Conservation (phyloP, 92 coral and sea anemone species). For the Blastomussa wellsi region DNA sequence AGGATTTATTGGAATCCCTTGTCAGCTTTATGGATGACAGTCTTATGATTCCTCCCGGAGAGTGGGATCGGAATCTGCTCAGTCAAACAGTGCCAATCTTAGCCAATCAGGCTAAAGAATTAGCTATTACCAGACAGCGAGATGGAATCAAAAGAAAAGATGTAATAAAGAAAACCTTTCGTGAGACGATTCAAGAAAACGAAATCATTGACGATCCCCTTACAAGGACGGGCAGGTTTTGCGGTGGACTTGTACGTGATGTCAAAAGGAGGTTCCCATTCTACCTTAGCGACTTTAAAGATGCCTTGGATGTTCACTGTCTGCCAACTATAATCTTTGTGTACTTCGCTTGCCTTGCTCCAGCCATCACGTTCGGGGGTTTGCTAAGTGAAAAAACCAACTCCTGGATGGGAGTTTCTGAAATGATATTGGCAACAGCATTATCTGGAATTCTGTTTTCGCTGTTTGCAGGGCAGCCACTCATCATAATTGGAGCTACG, state of each 20-base stretch:
- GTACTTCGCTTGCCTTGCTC: conserved; percentile 95
- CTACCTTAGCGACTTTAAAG: conserved; percentile 85
- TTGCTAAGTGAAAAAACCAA: conserved; percentile 82
- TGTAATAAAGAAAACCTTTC: conserved; percentile 2
- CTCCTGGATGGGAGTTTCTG: conserved; percentile 98
- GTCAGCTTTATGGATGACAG: conserved; percentile 75
- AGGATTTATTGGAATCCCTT: conserved; percentile 68
- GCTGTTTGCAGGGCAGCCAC: conserved; percentile 95
- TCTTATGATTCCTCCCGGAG: conserved; percentile 94
- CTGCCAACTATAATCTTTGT: conserved; percentile 86
- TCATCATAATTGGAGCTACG: conserved; percentile 91
- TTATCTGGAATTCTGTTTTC: conserved; percentile 85
- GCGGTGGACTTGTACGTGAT: conserved; percentile 95
- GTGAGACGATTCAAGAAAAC: conserved; percentile 40
- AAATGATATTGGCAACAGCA: conserved; percentile 90
- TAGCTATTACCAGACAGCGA: conserved; percentile 66
- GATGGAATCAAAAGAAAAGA: conserved; percentile 44
- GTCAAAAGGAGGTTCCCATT: conserved; percentile 71
- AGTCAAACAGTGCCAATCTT: conserved; percentile 87
- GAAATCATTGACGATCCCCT: conserved; percentile 72
- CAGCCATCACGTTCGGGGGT: conserved; percentile 98
- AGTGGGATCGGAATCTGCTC: conserved; percentile 89
- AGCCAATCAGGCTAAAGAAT: conserved; percentile 73
- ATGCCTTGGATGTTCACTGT: conserved; percentile 86
- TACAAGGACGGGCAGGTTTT: conserved; percentile 83